phyloP scores from a whole-genome alignment of 2,113 vertebrate species.

The Puffinus mauretanicus region DNA sequence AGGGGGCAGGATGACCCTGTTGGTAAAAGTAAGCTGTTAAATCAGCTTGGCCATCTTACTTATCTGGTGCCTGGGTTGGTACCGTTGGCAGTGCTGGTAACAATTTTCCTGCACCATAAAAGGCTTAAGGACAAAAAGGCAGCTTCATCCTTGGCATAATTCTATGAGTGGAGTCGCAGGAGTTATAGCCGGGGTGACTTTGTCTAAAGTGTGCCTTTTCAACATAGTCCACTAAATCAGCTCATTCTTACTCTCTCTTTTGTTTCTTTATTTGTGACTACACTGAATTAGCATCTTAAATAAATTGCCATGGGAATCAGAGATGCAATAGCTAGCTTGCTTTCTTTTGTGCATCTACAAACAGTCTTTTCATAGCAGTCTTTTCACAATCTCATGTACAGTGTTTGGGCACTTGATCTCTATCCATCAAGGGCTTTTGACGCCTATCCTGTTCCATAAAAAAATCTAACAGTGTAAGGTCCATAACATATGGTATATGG shows the following conservation, averaged over 20 bases:
- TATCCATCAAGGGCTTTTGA: not conserved
- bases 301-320: slow-evolving; percentile 52
- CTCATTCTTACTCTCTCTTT: slow-evolving; percentile 43
- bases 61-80: not conserved
- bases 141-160: slow-evolving; percentile 2
- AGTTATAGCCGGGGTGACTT: slow-evolving; percentile 10
- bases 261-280: slow-evolving; percentile 41
- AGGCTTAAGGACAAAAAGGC: not conserved
- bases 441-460: not conserved
- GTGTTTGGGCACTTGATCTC: not conserved
- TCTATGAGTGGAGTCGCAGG: not conserved
- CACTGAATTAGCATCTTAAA: slow-evolving; percentile 58
- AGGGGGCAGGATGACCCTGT: not conserved
- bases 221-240: slow-evolving; percentile 27
- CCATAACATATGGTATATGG: not conserved
- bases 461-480: not conserved
- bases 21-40: not conserved
- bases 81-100: not conserved
- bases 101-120: not conserved
- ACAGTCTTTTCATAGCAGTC: slow-evolving; percentile 20
- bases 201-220: slow-evolving; percentile 32
- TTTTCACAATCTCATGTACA: slow-evolving; percentile 25
- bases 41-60: not conserved
- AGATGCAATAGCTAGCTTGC: slow-evolving; percentile 33
- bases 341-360: slow-evolving; percentile 21